A percentile compares a stretch with the other conserved stretches of the same genome.
Conservation (phyloP, 2,113 vertebrate species). For the Leptodactylus fuscus region DNA sequence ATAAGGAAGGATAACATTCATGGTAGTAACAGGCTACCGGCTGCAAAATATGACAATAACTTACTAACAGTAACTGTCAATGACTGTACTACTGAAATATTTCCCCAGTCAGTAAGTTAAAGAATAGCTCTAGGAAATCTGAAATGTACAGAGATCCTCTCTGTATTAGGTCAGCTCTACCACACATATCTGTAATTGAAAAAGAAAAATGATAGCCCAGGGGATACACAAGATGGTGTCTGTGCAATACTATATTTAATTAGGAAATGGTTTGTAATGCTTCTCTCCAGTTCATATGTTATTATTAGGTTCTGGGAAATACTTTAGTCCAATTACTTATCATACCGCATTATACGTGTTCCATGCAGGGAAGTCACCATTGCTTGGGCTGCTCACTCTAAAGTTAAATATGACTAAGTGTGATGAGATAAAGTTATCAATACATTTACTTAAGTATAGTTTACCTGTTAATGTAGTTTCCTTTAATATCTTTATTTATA, state of each 20-base stretch:
- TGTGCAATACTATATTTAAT: slow-evolving; percentile 53
- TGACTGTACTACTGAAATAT: slow-evolving; percentile 22
- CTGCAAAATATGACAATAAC: slow-evolving; percentile 6
- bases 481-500: too few species aligned
- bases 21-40: not conserved
- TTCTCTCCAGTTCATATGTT: slow-evolving; percentile 30
- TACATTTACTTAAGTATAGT: too few species aligned
- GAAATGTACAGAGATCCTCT: slow-evolving; percentile 20
- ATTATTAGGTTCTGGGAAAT: slow-evolving; percentile 48
- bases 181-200: slow-evolving; percentile 46
- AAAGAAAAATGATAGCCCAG: slow-evolving; percentile 46
- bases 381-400: not conserved
- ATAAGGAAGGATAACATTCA: not conserved
- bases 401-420: not conserved
- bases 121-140: slow-evolving; percentile 26
- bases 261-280: slow-evolving; percentile 48
- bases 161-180: slow-evolving; percentile 32
- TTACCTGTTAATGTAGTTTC: too few species aligned
- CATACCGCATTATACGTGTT: slow-evolving; percentile 24
- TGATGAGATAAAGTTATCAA: too few species aligned
- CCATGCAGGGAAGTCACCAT: not conserved
- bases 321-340: slow-evolving; percentile 46
- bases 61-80: not conserved
- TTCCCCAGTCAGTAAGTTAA: slow-evolving; percentile 26
- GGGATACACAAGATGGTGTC: slow-evolving; percentile 43